Evolutionary conservation across 1,140 invertebrate genomes (phyloP), one percentile per base, ranked within the genome.

Genomic region (Drosophila aff.): DNA sequence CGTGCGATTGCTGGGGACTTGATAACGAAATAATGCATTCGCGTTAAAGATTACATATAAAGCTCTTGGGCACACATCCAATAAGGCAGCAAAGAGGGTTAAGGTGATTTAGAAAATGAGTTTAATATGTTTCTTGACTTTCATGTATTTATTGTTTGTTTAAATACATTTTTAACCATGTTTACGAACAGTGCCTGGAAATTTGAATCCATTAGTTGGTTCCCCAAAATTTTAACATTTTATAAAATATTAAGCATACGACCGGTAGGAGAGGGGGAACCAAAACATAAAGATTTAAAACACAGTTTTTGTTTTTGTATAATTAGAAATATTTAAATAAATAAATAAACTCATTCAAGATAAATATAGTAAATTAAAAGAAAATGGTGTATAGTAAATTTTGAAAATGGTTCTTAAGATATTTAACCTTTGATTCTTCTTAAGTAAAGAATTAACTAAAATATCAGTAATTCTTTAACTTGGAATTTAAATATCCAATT

Each of bases 1-100:
- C 33, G 62, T 28, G 47, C 33, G 60, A 5, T 11, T 52, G 21
- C 23, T 16, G 9, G 16, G 16, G 16, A 4, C 8, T 28, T 44
- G 43, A 67, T 64, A 64, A 36, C 23, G 59, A 38, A 36, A 38
- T 64, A 63, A 46, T 38, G 41, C n/a, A 4, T 46, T 62, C 16
- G 23, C 28, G 2, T 8, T 6, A 4, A 8, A 33, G 63, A 62
- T 63, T 23, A 62, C 26, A 26, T 8, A 2, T 16, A 31, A n/a
- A 59, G 53, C n/a, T 16, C 13, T 21, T 23, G 38, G 15, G 53
- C 11, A 60, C 60, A 60, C 23, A 64, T 55, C 4, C 10, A 52
- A 33, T 23, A 23, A 38, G 18, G 18, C 13, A 18, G 13, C 0
- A 23, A 26, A 38, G 33, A 38, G 33, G 33, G 33, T 57, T 57